phyloP scores from a whole-genome alignment of 2,113 vertebrate genomes.

The Platycercus adscitus region DNA sequence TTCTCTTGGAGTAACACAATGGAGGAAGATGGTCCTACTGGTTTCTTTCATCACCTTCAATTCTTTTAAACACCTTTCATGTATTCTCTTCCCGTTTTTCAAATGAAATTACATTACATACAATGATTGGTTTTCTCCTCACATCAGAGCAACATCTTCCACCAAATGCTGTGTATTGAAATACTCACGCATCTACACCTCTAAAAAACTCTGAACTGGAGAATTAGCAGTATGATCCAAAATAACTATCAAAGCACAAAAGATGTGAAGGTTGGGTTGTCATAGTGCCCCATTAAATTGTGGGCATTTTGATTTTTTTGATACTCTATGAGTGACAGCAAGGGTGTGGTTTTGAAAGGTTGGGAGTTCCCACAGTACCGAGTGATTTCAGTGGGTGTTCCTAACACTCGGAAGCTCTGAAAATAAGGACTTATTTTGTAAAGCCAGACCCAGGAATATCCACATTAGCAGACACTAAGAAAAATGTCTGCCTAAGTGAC shows the following conservation, averaged over 20 bases:
- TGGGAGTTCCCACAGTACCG: background rate
- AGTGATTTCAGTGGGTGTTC: background rate
- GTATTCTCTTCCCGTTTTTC: background rate
- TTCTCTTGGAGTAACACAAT: background rate
- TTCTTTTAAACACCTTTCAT: background rate
- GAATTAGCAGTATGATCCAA: background rate
- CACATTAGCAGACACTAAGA: background rate
- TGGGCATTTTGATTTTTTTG: background rate
- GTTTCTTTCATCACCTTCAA: background rate
- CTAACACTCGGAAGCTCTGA: background rate
- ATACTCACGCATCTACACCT: background rate
- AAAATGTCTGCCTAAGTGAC: background rate
- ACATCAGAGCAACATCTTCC: background rate
- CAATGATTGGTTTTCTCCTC: background rate
- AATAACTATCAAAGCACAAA: background rate
- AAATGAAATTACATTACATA: background rate
- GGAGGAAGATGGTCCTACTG: background rate
- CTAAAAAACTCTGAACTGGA: background rate
- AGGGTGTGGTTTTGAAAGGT: background rate
- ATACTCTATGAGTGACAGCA: background rate
- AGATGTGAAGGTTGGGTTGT: background rate
- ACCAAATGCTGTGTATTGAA: background rate
- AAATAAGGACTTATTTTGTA: background rate
- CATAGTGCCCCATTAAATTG: background rate
- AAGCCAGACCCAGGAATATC: background rate